A percentile compares a stretch with the other conserved stretches of the same genome.
phyloP scores from a whole-genome alignment of 2,113 vertebrate genomes.

The Vulpes ferrilata region DNA sequence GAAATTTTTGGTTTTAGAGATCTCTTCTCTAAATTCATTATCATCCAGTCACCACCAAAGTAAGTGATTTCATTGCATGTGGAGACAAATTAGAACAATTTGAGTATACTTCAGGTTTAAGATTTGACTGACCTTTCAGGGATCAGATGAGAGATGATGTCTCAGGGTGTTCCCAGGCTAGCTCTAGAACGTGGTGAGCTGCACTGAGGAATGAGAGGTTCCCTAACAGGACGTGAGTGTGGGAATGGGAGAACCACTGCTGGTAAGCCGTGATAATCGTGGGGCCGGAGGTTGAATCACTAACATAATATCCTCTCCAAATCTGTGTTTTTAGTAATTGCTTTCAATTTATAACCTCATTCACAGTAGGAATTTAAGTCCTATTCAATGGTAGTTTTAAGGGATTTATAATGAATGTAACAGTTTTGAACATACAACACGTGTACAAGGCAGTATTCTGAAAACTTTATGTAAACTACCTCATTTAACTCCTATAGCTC shows the following conservation, averaged over 20 bases:
- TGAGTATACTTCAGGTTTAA: slow-evolving; percentile 3
- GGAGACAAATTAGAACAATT: not conserved
- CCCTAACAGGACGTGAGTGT: not conserved
- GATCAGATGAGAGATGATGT: not conserved
- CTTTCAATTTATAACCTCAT: not conserved
- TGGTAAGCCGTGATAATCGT: not conserved
- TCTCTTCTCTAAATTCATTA: slow-evolving; percentile 1
- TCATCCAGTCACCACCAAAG: not conserved
- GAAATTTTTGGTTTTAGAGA: slow-evolving; percentile 42
- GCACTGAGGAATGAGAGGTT: not conserved
- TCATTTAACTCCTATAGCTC: not conserved
- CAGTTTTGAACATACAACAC: not conserved
- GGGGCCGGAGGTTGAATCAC: not conserved
- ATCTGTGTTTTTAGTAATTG: slow-evolving; percentile 48
- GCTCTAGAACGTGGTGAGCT: not conserved
- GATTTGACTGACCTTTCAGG: not conserved
- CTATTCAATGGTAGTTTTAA: not conserved
- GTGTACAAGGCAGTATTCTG: not conserved
- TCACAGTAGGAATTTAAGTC: not conserved
- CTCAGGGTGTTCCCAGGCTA: not conserved
- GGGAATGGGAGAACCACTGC: not conserved
- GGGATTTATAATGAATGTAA: not conserved
- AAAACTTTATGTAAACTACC: not conserved
- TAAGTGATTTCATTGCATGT: slow-evolving; percentile 7
- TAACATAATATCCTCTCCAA: not conserved